Evolutionary conservation across 2,113 vertebrate genomes (phyloP).

Genomic region (Gorsachius goisagi): DNA sequence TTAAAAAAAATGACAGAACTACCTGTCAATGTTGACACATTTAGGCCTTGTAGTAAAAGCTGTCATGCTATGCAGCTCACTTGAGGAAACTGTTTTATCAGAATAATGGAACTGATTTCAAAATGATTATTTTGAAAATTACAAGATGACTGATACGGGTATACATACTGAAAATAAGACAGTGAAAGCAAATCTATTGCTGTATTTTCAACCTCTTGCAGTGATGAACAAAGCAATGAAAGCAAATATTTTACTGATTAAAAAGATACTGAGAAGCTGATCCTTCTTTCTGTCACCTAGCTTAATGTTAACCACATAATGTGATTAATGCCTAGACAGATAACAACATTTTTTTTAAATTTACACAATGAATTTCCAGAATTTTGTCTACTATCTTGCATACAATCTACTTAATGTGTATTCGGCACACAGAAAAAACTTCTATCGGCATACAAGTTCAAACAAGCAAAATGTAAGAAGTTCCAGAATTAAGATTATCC

Average conservation of each 20-base stretch:
- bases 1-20: background rate
- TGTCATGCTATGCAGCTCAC: background rate
- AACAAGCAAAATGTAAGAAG: background rate
- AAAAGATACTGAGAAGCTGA: slow-evolving; percentile 6
- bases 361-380: background rate
- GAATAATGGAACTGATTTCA: background rate
- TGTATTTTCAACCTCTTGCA: background rate
- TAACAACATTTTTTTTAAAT: too few species aligned
- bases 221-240: background rate
- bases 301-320: background rate
- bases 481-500: background rate
- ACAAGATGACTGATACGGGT: background rate
- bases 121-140: background rate
- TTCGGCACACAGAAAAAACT: background rate
- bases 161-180: background rate
- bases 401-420: background rate
- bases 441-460: background rate
- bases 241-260: slow-evolving; percentile 25
- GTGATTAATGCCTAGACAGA: background rate
- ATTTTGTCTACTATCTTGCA: background rate
- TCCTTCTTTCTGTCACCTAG: background rate
- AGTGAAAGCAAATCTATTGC: background rate
- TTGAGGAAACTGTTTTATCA: background rate
- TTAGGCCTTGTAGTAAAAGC: background rate
- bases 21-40: background rate